Evolutionary conservation across 1,140 invertebrate species (phyloP), one percentile per base, ranked within the genome.

Genomic region (Triops cancriformis): DNA sequence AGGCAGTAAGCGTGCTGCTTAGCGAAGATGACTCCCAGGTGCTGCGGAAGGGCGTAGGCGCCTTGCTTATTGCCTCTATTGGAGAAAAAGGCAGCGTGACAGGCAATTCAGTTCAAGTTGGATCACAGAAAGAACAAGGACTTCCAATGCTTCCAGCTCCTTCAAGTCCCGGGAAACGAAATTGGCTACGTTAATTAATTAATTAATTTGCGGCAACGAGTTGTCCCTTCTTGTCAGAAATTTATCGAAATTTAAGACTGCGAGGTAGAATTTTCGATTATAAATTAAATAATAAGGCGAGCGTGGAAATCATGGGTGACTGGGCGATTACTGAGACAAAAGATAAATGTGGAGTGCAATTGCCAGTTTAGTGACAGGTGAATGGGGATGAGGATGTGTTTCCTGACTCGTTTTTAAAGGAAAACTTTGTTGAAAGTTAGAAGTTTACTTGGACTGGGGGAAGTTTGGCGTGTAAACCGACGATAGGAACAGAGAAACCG

Each of bases 21-120:
- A 64, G 14, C 10, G 51, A 64, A n/a, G 51, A 23, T 23, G 51
- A 64, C 51, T 64, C 18, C 51, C 51, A 64, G 51, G 51, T 64
- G 51, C 51, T 64, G 23, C 51, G 51, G 51, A 64, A 64, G 51
- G 51, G 51, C 51, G 51, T 64, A 64, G 51, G 51, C 51, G 14
- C 18, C 23, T 64, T 64, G 51, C 51, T 64, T 64, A 64, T 64
- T 64, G 51, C 51, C 51, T 64, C 14, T 64, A 64, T 64, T 18
- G 14, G 18, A 64, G 23, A 64, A 37, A 37, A 2, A 7, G 23
- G 51, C 23, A 64, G 18, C 51, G 14, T 64, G 51, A 64, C 51
- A n/a, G 51, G 51, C 51, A 64, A 64, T n/a, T 23, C 51, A 64
- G 6, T 23, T n/a, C 51, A 64, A 64, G 51, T 64, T 64, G 51